Percentiles rank a stretch among this genome's conserved stretches.
Evolutionary conservation across 1,140 invertebrate genomes (phyloP).

Genomic region (Drosophila erecta): DNA sequence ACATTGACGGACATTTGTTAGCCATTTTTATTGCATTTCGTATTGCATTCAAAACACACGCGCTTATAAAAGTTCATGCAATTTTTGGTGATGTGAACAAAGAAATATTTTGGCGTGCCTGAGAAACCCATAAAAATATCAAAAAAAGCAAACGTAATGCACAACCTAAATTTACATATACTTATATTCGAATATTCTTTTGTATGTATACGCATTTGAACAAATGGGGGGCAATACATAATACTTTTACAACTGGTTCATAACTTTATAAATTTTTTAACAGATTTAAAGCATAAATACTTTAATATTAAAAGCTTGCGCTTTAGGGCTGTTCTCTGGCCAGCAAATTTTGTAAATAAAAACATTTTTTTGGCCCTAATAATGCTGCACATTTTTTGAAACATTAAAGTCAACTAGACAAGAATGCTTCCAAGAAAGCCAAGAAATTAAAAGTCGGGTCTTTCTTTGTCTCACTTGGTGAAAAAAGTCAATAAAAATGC

Average conservation of each 20-base stretch:
- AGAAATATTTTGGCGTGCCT: slow-evolving; percentile 74
- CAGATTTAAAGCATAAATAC: too few species aligned
- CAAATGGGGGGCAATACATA: too few species aligned
- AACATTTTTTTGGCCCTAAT: too few species aligned
- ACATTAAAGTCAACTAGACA: not conserved
- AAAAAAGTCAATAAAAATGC: slow-evolving; percentile 36
- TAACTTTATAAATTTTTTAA: not conserved
- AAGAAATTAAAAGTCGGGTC: slow-evolving; percentile 25
- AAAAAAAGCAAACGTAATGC: slow-evolving; percentile 21
- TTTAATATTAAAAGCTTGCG: too few species aligned
- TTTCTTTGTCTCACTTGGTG: slow-evolving; percentile 21
- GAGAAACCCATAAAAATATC: slow-evolving; percentile 68
- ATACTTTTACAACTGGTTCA: not conserved
- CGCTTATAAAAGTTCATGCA: slow-evolving; percentile 59
- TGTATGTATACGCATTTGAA: not conserved
- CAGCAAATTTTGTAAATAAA: too few species aligned
- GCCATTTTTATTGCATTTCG: slow-evolving; percentile 47
- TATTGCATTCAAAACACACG: slow-evolving; percentile 48
- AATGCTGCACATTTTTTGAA: too few species aligned
- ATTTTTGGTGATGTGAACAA: slow-evolving; percentile 70
- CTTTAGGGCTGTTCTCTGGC: too few species aligned
- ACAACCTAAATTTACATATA: slow-evolving; percentile 32
- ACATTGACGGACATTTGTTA: slow-evolving; percentile 29
- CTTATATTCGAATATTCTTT: slow-evolving; percentile 5
- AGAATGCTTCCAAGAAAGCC: slow-evolving; percentile 9